These are phyloP conservation scores for Sepioteuthis lessoniana DNA, from an alignment of 2,888 invertebrate species.

Conservation along the genomic window DNA sequence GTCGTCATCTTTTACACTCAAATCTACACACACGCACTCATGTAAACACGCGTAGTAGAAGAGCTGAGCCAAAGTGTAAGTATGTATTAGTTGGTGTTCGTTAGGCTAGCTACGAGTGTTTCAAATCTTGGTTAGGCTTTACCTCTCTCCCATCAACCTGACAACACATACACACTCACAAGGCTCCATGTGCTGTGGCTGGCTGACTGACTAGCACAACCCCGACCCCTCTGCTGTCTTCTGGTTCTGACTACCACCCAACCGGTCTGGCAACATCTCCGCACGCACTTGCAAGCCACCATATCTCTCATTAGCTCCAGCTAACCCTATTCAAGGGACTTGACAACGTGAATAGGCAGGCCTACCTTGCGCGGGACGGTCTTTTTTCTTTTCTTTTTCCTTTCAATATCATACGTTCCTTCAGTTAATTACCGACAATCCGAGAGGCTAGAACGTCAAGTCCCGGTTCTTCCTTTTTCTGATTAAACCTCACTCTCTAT, in stretches of 20 bases:
- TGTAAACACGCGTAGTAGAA: too few relatives aligned
- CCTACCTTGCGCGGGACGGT: not conserved
- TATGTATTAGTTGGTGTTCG: not conserved
- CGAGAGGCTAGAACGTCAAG: not conserved
- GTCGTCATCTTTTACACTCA: not conserved
- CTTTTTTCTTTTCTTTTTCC: not conserved
- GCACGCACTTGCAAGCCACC: constrained; percentile 23
- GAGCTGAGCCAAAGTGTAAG: not conserved
- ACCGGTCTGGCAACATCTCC: constrained; percentile 33
- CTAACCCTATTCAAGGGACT: constrained; percentile 8
- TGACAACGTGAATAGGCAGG: constrained; percentile 21
- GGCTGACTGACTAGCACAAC: not conserved
- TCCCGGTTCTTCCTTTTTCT: not conserved
- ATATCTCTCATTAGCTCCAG: not conserved
- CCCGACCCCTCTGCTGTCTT: not conserved
- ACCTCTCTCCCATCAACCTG: constrained; percentile 33
- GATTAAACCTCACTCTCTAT: not conserved
- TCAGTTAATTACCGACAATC: not conserved
- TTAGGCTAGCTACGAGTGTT: constrained; percentile 13
- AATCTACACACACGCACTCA: not conserved
- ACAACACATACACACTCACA: constrained; percentile 33
- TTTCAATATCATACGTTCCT: not conserved
- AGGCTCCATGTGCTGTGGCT: constrained; percentile 23
- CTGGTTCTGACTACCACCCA: constrained; percentile 14
- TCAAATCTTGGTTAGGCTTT: not conserved